Base-by-base conservation (phyloP, 2,797 vertebrate genomes). In the Argentina silus region DNA sequence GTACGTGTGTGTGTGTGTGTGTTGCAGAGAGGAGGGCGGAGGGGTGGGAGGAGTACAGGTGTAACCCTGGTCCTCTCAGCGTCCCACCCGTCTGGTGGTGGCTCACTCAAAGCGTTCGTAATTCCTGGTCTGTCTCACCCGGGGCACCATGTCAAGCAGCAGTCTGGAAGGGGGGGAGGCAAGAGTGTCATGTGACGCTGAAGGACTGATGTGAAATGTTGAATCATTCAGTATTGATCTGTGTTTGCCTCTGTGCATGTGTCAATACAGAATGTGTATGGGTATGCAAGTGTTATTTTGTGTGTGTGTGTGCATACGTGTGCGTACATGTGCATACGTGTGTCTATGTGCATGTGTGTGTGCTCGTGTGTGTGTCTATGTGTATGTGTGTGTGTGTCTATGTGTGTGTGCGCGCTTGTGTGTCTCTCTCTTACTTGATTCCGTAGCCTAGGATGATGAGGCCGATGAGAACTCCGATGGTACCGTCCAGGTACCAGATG, bases 41-140 rank as follows among this genome's bases (percentile, higher is more conserved):
- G 55, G 63, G 42, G 9, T n/a, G 19, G 53, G 42, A 44, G 27
- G 10, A 17, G 44, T 51, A 67, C 66, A 43, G 48, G 64, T 60
- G n/a, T 69, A 67, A 61, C 77, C 74, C 67, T 57, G 51, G 55
- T 17, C 2, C 0, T 74, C 69, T 74, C 61, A 78, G 76, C 15
- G 6, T 36, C 45, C 74, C 76, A 70, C 10, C 43, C 43, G 19
- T 65, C 15, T 55, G 71, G 23, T 51, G 47, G 57, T 23, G 4
- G 55, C 69, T 98, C 93, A 99, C 87, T 99, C 98, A 23, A 99
- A 99, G 86, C 96, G 96, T 81, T 99, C 97, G 3, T 99, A 99
- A 86, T 98, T 95, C 75, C 95, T 95, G 0, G 97, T 98, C 83
- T 98, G 97, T 90, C 95, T 93, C 71, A 99, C 93, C 0, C 96